phyloP scores from a whole-genome alignment of 2,888 invertebrate species.

The Eucriotettix oculatus region DNA sequence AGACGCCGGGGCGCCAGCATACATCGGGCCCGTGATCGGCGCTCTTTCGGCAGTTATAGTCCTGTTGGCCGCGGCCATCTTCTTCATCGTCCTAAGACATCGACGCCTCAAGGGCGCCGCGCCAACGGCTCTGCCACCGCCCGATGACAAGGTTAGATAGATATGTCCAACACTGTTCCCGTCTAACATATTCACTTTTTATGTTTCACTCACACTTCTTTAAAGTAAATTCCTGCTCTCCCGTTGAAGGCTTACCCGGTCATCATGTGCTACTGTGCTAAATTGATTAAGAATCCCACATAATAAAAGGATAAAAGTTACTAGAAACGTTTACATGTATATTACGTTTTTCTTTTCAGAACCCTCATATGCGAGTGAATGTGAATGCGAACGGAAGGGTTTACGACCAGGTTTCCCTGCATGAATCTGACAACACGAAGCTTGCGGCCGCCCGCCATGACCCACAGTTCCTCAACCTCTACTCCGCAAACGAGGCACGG shows the following conservation, averaged over 20 bases:
- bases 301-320: too few species aligned
- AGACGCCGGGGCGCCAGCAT: conserved; percentile 14
- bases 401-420: conserved; percentile 19
- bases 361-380: conserved; percentile 15
- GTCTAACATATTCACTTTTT: too few species aligned
- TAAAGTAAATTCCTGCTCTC: too few species aligned
- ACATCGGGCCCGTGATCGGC: conserved; percentile 50
- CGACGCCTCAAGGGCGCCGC: conserved; percentile 29
- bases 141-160: background rate
- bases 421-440: conserved; percentile 10
- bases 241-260: too few species aligned
- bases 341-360: too few species aligned
- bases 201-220: too few species aligned
- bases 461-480: background rate
- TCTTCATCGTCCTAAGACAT: conserved; percentile 49
- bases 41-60: conserved; percentile 54
- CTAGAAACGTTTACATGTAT: too few species aligned
- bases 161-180: too few species aligned
- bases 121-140: conserved; percentile 13
- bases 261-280: too few species aligned
- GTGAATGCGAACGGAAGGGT: conserved; percentile 18
- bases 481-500: background rate
- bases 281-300: too few species aligned
- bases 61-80: conserved; percentile 48
- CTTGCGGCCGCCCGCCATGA: background rate